These are phyloP conservation scores for Drosophila mercatorum DNA, from an alignment of 2,888 invertebrate species.

Conservation along the genomic window DNA sequence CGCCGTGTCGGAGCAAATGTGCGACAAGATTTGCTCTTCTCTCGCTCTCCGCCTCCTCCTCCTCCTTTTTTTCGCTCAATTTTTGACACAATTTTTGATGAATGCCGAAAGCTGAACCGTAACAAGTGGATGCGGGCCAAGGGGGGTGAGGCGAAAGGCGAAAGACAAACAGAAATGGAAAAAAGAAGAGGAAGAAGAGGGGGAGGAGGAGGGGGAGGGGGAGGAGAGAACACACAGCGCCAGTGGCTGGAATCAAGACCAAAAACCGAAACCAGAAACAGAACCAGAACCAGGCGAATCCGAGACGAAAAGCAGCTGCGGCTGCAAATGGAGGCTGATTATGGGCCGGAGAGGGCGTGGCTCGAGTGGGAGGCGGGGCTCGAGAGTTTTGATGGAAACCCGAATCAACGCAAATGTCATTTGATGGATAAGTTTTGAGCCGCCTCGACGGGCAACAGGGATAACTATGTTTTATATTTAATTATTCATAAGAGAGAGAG, in stretches of 20 bases:
- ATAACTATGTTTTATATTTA: conserved; percentile 74
- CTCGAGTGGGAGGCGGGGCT: neutral
- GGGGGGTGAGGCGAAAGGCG: conserved; percentile 25
- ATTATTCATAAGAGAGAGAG: conserved; percentile 64
- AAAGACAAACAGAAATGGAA: conserved; percentile 52
- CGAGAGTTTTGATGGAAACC: conserved; percentile 54
- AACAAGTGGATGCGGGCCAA: conserved; percentile 48
- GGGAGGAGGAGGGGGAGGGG: neutral
- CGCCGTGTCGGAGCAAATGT: conserved; percentile 43
- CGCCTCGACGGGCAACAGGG: conserved; percentile 46
- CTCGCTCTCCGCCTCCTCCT: neutral
- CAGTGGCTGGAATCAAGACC: conserved; percentile 10
- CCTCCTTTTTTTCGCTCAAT: conserved; percentile 31
- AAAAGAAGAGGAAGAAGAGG: neutral
- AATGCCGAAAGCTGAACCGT: conserved; percentile 71
- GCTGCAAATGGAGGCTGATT: conserved; percentile 10
- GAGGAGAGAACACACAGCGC: neutral
- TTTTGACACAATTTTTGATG: conserved; percentile 76
- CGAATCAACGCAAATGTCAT: conserved; percentile 77
- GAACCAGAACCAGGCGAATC: neutral
- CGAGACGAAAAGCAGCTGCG: conserved; percentile 19
- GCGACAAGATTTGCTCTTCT: conserved; percentile 21
- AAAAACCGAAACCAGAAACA: conserved; percentile 9
- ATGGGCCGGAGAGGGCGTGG: neutral
- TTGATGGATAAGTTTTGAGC: conserved; percentile 76